These are phyloP conservation scores for Epistrophella euchroma DNA, from an alignment of 2,888 invertebrate species.

Conservation along the genomic window DNA sequence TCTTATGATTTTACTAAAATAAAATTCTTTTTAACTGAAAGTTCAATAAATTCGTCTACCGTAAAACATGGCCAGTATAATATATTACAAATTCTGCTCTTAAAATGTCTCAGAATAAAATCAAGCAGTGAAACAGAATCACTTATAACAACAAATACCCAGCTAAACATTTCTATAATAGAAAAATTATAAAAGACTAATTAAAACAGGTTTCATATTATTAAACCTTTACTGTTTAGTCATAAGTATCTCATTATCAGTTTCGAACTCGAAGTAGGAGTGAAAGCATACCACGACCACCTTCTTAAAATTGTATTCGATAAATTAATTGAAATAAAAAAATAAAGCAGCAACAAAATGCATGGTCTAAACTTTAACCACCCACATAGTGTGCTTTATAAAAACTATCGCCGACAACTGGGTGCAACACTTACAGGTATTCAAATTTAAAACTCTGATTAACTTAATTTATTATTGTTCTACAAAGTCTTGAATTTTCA, in stretches of 20 bases:
- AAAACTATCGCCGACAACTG: constrained; percentile 17
- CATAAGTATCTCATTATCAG: background rate
- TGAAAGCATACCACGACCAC: background rate
- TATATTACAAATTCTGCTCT: no score
- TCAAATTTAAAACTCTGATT: background rate
- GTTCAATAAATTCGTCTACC: no score
- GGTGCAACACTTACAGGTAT: constrained; percentile 17
- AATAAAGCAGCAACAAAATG: background rate
- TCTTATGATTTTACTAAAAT: no score
- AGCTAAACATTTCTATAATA: no score
- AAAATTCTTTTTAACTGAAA: no score
- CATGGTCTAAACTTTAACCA: background rate
- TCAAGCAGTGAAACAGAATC: no score
- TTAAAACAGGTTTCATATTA: background rate
- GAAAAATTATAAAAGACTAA: background rate
- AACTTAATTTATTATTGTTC: background rate
- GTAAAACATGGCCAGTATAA: no score
- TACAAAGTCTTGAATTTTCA: background rate
- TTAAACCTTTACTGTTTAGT: background rate
- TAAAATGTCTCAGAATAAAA: no score
- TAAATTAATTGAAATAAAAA: background rate
- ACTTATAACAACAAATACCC: no score
- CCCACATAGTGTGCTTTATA: background rate
- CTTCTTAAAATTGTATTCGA: background rate
- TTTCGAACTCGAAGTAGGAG: background rate